A percentile compares a stretch with the other conserved stretches of the same genome.
Conservation (phyloP, 2,888 invertebrate genomes). For the Colostygia pectinataria region DNA sequence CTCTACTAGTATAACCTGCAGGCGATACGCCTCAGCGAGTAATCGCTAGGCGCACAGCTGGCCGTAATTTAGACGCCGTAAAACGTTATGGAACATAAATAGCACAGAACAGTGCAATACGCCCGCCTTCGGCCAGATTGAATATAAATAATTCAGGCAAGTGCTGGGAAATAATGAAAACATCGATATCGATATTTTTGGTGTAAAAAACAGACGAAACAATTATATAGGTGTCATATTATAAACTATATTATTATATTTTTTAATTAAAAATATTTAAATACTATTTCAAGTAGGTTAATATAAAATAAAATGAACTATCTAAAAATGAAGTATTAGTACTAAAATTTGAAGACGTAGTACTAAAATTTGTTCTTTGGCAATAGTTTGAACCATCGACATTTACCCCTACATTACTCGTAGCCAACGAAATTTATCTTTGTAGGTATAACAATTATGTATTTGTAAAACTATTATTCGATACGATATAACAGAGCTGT, state of each 20-base stretch:
- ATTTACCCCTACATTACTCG: not conserved
- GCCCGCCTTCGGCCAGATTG: conserved; percentile 39
- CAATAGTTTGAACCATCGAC: no score
- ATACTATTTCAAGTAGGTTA: no score
- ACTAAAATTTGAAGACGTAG: no score
- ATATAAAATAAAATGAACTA: no score
- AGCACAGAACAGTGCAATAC: conserved; percentile 32
- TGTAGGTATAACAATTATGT: conserved; percentile 18
- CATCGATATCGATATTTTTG: conserved; percentile 7
- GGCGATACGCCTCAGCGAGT: conserved; percentile 1
- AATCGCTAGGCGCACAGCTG: conserved; percentile 15
- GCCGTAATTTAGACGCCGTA: conserved; percentile 25
- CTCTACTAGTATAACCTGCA: conserved; percentile 5
- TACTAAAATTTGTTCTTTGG: no score
- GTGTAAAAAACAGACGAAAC: not conserved
- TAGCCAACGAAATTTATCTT: conserved; percentile 11
- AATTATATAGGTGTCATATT: no score
- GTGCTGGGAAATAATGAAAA: conserved; percentile 7
- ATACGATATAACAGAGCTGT: conserved; percentile 18
- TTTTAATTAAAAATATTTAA: no score
- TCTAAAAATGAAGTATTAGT: no score
- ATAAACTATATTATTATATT: no score
- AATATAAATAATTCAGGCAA: conserved; percentile 48
- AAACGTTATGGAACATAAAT: conserved; percentile 40
- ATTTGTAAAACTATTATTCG: conserved; percentile 17